phyloP scores from a whole-genome alignment of 2,888 invertebrate species.

The Latrodectus elegans region DNA sequence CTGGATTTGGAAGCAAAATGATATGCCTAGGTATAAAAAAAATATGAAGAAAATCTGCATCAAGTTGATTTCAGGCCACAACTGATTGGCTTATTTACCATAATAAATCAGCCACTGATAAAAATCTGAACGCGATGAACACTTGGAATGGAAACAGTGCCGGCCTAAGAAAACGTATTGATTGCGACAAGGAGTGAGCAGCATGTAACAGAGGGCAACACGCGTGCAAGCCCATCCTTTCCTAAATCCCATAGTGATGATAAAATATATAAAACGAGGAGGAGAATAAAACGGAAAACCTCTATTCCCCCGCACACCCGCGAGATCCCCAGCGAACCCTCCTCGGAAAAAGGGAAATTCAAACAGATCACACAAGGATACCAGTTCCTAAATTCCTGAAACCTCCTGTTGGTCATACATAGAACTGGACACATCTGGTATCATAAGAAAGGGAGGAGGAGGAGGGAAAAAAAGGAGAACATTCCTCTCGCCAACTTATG shows the following conservation, averaged over 20 bases:
- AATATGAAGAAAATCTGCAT: too few species aligned
- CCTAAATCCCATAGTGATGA: slow-evolving; percentile 62
- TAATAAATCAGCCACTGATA: too few species aligned
- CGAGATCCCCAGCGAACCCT: slow-evolving; percentile 29
- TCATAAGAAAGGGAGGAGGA: slow-evolving; percentile 7
- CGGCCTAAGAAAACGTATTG: too few species aligned
- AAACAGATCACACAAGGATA: slow-evolving; percentile 67
- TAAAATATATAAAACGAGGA: slow-evolving; percentile 64
- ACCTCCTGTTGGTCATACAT: slow-evolving; percentile 69
- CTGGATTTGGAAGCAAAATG: too few species aligned
- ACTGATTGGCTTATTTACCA: too few species aligned
- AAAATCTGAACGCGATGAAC: too few species aligned
- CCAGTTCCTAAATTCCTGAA: slow-evolving; percentile 63
- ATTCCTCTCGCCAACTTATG: slow-evolving; percentile 34
- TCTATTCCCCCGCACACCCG: not conserved
- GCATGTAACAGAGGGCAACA: not conserved
- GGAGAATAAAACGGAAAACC: slow-evolving; percentile 13
- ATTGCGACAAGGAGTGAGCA: too few species aligned
- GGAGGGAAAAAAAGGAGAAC: slow-evolving; percentile 13
- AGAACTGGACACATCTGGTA: slow-evolving; percentile 69
- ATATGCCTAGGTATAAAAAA: too few species aligned
- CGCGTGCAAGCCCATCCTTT: slow-evolving; percentile 35
- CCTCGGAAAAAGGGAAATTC: slow-evolving; percentile 52
- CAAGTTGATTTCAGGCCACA: too few species aligned
- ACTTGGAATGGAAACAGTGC: too few species aligned